Evolutionary conservation across 2,113 vertebrate species (phyloP), one percentile per base, ranked within the genome.

Genomic region (Puntigrus tetrazona): DNA sequence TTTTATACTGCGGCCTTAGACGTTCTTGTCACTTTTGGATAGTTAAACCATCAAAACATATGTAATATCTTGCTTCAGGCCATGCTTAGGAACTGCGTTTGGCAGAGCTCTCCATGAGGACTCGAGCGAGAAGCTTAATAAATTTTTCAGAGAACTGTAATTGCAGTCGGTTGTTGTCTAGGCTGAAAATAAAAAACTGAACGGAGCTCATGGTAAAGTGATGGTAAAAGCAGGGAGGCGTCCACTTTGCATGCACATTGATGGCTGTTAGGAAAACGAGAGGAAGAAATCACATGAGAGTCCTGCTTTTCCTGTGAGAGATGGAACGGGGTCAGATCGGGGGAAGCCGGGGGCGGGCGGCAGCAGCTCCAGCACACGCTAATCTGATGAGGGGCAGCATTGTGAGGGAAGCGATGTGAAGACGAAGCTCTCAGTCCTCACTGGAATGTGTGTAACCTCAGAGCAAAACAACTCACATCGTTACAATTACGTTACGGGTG

Each of bases 301-400:
- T 52, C 9, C 59, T 4, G 34, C 8, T 50, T 84, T 83, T 43
- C 55, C 36, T 76, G 27, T 55, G 67, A 85, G 84, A 85, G 27
- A 74, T 67, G 55, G 73, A 83, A 47, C 36, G 59, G 73, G 76
- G 81, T 88, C 81, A 73, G 69, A 83, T 43, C 47, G 7, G 67
- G 36, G 36, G 67, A 80, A 43, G 81, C 52, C 25, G 52, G 72
- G 84, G 78, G 31, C n/a, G 76, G 73, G 75, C 36, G 43, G 22
- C 45, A 65, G 25, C 22, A 65, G 25, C 14, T 61, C 45, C 78
- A 75, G 36, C 69, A 65, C 41, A 78, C 14, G 7, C 43, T 85
- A 80, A 85, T 83, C 84, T 36, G 84, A 83, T 76, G 81, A 85
- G 55, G 74, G 73, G 31, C 25, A 11, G 45, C 27, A 67, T 59